phyloP scores from a whole-genome alignment of 1,140 invertebrate species.

The Drosophila nigrodunni region DNA sequence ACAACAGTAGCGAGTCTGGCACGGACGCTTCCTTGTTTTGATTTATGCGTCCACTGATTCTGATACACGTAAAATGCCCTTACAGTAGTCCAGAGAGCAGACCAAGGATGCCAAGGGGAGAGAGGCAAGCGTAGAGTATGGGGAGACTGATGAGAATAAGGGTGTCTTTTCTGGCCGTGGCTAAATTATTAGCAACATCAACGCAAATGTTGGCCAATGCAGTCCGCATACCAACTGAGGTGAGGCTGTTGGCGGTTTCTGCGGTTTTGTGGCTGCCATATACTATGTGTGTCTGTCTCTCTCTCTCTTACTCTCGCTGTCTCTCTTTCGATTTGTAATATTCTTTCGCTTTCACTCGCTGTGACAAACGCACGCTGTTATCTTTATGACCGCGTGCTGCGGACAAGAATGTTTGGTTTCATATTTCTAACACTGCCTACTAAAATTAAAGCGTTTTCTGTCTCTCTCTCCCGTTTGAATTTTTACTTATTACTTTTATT shows the following conservation, averaged over 20 bases:
- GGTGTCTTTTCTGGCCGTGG: constrained; percentile 1
- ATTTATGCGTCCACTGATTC: constrained; percentile 53
- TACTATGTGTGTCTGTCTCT: neutral
- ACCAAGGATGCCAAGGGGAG: neutral
- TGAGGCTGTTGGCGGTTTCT: constrained; percentile 56
- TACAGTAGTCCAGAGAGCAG: constrained; percentile 6
- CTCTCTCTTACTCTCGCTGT: neutral
- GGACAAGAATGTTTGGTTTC: constrained; percentile 26
- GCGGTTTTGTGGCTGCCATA: constrained; percentile 42
- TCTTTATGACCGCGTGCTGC: constrained; percentile 44
- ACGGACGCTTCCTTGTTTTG: constrained; percentile 48
- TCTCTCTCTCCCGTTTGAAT: neutral
- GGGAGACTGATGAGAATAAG: neutral
- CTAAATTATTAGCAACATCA: constrained; percentile 58
- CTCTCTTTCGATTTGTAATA: too few relatives aligned
- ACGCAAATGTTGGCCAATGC: constrained; percentile 21
- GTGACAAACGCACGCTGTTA: constrained; percentile 34
- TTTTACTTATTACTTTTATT: neutral
- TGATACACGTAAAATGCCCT: constrained; percentile 46
- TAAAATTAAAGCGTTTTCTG: constrained; percentile 32
- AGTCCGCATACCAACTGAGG: constrained; percentile 40
- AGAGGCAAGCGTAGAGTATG: neutral
- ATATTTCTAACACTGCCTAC: constrained; percentile 40
- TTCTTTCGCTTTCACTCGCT: neutral
- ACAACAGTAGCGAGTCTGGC: constrained; percentile 19